Conservation (phyloP, 2,113 vertebrate genomes). For the Saiga tatarica region DNA sequence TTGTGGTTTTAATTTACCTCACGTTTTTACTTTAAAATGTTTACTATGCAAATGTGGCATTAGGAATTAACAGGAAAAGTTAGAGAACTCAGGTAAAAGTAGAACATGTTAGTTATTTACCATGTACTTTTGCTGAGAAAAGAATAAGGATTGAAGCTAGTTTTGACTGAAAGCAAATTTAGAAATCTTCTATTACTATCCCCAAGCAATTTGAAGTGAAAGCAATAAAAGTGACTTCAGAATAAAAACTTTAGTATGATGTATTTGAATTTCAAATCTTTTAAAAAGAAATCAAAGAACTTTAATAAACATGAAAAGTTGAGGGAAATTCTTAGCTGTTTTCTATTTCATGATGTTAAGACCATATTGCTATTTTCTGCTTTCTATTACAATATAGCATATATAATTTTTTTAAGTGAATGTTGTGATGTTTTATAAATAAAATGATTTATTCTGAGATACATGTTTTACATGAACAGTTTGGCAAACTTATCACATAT, state of each 20-base stretch:
- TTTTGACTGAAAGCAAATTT: conserved; percentile 15
- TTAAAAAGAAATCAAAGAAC: conserved; percentile 5
- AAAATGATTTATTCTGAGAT: neutral
- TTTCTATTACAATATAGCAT: neutral
- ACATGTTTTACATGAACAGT: neutral
- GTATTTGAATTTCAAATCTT: conserved; percentile 35
- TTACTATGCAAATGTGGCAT: neutral
- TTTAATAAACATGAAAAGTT: conserved; percentile 31
- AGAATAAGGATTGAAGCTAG: neutral
- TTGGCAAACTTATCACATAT: neutral
- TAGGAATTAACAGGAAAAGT: neutral
- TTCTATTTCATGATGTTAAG: neutral
- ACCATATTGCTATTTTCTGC: neutral
- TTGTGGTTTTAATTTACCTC: conserved; percentile 10
- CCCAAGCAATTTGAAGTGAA: conserved; percentile 12
- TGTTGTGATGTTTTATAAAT: neutral
- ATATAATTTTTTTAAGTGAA: neutral
- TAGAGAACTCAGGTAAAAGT: conserved; percentile 15
- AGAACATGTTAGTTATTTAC: neutral
- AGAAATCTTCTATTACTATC: neutral
- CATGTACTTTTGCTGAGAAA: neutral
- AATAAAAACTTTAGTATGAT: neutral
- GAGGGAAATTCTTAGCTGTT: neutral
- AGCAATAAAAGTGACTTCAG: neutral
- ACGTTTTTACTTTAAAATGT: conserved; percentile 29